phyloP scores from a whole-genome alignment of 2,113 vertebrate genomes.

The Chamaetylas fuelleborni region DNA sequence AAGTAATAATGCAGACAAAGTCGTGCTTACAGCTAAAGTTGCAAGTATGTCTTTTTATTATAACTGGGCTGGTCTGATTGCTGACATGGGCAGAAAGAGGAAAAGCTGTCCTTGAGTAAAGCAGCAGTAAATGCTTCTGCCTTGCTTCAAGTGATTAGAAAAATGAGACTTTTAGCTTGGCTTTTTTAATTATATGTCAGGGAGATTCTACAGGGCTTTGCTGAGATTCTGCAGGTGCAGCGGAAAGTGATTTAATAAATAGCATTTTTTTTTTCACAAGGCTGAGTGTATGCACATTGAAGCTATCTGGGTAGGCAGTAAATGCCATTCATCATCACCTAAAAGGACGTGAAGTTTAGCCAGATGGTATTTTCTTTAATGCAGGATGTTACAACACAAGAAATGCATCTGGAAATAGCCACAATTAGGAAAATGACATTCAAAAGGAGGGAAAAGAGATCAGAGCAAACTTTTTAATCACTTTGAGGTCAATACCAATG shows the following conservation, averaged over 20 bases:
- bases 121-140: constrained; percentile 58
- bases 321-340: constrained; percentile 56
- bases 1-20: neutral
- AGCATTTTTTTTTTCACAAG: constrained; percentile 24
- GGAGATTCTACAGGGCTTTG: constrained; percentile 29
- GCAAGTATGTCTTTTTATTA: neutral
- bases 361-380: constrained; percentile 43
- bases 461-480: neutral
- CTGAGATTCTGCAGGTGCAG: constrained; percentile 58
- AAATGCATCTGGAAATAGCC: constrained; percentile 19
- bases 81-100: constrained; percentile 47
- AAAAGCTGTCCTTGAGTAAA: constrained; percentile 46
- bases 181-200: constrained; percentile 58
- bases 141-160: constrained; percentile 57
- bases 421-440: constrained; percentile 10
- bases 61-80: neutral
- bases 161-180: constrained; percentile 56
- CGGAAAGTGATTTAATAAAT: constrained; percentile 64
- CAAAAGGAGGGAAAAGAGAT: neutral
- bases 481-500: neutral
- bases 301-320: constrained; percentile 32
- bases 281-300: neutral
- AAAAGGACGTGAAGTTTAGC: constrained; percentile 23
- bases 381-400: neutral
- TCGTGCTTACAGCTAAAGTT: neutral